These are phyloP conservation scores for Labia minor DNA, from an alignment of 2,888 invertebrate species.

Conservation along the genomic window DNA sequence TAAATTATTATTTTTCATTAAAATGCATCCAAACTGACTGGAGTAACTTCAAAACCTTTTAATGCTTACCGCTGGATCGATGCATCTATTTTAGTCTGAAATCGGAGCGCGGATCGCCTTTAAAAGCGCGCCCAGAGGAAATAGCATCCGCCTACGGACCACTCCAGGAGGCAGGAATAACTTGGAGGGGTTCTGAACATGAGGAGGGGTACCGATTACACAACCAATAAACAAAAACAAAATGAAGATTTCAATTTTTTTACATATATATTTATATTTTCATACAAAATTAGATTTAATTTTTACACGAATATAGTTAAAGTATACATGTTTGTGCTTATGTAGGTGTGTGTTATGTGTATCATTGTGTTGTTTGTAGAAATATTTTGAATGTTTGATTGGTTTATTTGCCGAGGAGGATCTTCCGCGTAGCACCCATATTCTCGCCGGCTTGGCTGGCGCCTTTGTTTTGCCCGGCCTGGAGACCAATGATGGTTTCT, in stretches of 20 bases:
- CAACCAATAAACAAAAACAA: background rate
- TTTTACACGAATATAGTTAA: background rate
- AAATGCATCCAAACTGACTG: too few relatives aligned
- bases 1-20: too few relatives aligned
- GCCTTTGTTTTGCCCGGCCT: constrained; percentile 93
- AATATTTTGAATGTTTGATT: constrained; percentile 16
- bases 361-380: constrained; percentile 19
- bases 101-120: background rate
- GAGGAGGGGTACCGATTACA: background rate
- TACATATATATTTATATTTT: constrained; percentile 1
- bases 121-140: background rate
- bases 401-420: constrained; percentile 76
- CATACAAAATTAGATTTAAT: background rate
- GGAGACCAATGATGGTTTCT: constrained; percentile 81
- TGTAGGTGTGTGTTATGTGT: constrained; percentile 7
- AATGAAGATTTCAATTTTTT: background rate
- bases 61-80: too few relatives aligned
- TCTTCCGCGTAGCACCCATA: constrained; percentile 81
- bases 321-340: background rate
- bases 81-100: background rate
- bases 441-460: constrained; percentile 86
- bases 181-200: background rate
- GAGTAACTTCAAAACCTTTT: too few relatives aligned
- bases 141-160: background rate
- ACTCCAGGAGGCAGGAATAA: background rate